Evolutionary conservation across 1,140 invertebrate species (phyloP), one percentile per base, ranked within the genome.

Genomic region (Drosophila lacertosa): DNA sequence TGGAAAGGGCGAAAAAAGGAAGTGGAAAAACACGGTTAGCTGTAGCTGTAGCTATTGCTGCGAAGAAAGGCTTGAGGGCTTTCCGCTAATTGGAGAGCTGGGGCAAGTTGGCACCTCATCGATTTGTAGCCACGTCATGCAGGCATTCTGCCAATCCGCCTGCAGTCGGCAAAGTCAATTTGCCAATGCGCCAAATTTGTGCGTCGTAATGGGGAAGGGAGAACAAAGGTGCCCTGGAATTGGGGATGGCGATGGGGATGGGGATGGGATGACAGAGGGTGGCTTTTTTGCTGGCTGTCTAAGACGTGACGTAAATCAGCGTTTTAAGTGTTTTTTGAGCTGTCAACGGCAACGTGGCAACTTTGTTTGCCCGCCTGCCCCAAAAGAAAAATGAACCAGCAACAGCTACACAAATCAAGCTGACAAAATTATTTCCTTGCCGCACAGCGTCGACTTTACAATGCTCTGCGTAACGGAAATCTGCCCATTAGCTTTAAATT

Each of bases 251-350:
- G 29, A 29, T 15, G 29, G n/a, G 42, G 6, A 10, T 42, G 42
- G 32, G n/a, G 53, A 35, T 53, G 10, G 26, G 44, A n/a, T n/a
- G n/a, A n/a, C n/a, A n/a, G n/a, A n/a, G 40, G 20, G 18, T 29
- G 53, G 32, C 4, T n/a, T n/a, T n/a, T n/a, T n/a, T 16, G 18
- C 50, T 40, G 37, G 47, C 77, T 77, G 81, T 86, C 77, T 81
- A 51, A 64, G 74, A 88, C 77, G 82, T 86, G 77, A 77, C 73
- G 77, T 74, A 81, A 81, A 84, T 86, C 81, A 74, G 81, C 66
- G 81, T 86, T 77, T 86, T 88, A 86, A 81, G 81, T 86, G 74
- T 74, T 74, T 70, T 70, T 76, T 59, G 77, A 86, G 72, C 81
- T 86, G 69, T 86, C 81, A 86, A 77, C 68, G 54, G 77, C 77